Conservation (phyloP, 1,140 invertebrate species). For the Heliothis virescens region DNA sequence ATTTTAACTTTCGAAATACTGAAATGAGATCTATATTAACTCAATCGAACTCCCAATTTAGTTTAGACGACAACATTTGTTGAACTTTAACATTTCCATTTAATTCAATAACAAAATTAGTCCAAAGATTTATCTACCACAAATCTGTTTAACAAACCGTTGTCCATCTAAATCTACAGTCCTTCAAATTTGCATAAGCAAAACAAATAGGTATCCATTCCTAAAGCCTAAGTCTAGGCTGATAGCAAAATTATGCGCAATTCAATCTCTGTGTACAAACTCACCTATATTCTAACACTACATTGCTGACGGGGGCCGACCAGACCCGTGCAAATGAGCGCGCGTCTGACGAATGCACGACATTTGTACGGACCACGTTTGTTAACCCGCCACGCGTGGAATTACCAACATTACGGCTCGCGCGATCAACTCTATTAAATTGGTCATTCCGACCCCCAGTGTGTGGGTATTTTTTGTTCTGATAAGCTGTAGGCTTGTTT, state of each 20-base stretch:
- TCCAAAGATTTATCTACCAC: too few relatives aligned
- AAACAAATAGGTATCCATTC: not conserved
- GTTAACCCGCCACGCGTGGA: conserved; percentile 53
- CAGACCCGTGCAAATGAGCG: conserved; percentile 65
- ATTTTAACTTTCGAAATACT: too few relatives aligned
- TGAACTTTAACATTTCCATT: too few relatives aligned
- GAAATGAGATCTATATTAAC: too few relatives aligned
- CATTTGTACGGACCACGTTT: conserved; percentile 66
- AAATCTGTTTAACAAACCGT: not conserved
- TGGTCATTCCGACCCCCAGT: conserved; percentile 56
- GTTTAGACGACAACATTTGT: too few relatives aligned
- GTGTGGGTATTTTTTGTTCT: conserved; percentile 59
- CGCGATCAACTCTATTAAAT: conserved; percentile 63
- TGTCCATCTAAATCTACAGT: not conserved
- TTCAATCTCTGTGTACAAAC: conserved; percentile 35
- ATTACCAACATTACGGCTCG: conserved; percentile 59
- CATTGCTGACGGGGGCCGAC: conserved; percentile 50
- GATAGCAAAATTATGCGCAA: conserved; percentile 26
- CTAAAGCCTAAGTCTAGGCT: not conserved
- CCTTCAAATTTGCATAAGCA: not conserved
- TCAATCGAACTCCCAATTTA: too few relatives aligned
- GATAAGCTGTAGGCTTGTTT: conserved; percentile 50
- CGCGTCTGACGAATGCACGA: conserved; percentile 65
- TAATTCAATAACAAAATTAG: too few relatives aligned
- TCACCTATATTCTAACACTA: conserved; percentile 46